Conservation (phyloP, 2,888 invertebrate genomes). For the Orthosia cruda region DNA sequence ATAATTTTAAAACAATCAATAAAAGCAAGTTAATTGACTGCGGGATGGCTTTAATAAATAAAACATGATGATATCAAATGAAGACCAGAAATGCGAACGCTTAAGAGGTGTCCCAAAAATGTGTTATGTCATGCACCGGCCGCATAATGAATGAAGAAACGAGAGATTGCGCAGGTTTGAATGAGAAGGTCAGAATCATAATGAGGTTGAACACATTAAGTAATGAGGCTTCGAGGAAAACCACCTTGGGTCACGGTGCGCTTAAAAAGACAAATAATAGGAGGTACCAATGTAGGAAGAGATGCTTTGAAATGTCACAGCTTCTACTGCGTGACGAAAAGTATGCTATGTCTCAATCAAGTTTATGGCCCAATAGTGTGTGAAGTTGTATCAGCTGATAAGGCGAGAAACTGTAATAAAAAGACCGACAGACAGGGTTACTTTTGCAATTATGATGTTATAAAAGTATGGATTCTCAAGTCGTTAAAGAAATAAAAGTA, state of each 20-base stretch:
- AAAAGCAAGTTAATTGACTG: neutral
- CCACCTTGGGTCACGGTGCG: neutral
- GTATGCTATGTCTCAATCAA: too few relatives aligned
- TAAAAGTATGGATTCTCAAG: too few relatives aligned
- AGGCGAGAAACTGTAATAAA: too few relatives aligned
- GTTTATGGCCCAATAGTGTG: too few relatives aligned
- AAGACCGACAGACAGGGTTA: too few relatives aligned
- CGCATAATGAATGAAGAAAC: conserved; percentile 50
- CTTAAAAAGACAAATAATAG: conserved; percentile 4
- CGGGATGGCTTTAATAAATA: conserved; percentile 3
- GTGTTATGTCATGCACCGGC: conserved; percentile 47
- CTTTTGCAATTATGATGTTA: too few relatives aligned
- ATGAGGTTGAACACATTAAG: conserved; percentile 41
- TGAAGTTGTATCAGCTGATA: too few relatives aligned
- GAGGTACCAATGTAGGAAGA: neutral
- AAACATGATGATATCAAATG: conserved; percentile 21
- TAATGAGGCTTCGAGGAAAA: neutral
- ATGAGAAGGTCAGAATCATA: conserved; percentile 52
- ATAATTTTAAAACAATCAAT: neutral
- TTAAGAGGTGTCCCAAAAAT: conserved; percentile 37
- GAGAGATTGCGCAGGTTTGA: conserved; percentile 18
- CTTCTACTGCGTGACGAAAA: too few relatives aligned
- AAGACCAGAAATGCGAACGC: conserved; percentile 3
- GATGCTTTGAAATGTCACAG: neutral
- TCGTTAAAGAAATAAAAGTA: too few relatives aligned